Conservation (phyloP, 2,888 invertebrate species). For the Dicyrtomina minuta region DNA sequence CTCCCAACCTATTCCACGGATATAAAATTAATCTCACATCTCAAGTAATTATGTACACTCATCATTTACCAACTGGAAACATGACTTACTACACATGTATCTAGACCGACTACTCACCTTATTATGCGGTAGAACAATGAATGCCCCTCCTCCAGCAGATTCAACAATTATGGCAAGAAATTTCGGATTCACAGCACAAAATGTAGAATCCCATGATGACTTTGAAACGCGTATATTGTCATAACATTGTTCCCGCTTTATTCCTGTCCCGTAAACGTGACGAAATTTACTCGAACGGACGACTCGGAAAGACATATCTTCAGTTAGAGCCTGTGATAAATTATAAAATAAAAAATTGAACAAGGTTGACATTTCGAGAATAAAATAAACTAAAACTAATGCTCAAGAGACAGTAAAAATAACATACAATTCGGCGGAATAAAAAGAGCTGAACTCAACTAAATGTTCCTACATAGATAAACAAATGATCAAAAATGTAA, state of each 20-base stretch:
- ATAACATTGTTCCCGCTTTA: constrained; percentile 95
- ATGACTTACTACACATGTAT: background rate
- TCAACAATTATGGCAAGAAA: constrained; percentile 96
- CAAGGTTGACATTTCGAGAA: too few species aligned
- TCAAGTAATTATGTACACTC: too few species aligned
- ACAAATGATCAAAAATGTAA: too few species aligned
- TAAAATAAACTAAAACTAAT: too few species aligned
- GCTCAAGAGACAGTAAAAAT: too few species aligned
- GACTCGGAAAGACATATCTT: constrained; percentile 89
- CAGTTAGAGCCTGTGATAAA: constrained; percentile 24
- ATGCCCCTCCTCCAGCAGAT: constrained; percentile 93
- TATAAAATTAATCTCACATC: too few species aligned
- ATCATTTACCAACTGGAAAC: too few species aligned
- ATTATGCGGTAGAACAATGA: constrained; percentile 89
- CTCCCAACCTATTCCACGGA: constrained; percentile 77
- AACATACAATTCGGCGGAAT: too few species aligned
- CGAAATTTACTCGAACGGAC: constrained; percentile 97
- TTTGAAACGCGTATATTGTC: constrained; percentile 96
- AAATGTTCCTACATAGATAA: too few species aligned
- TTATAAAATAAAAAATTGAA: too few species aligned
- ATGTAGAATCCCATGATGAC: constrained; percentile 93
- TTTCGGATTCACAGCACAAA: constrained; percentile 97
- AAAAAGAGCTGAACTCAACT: too few species aligned
- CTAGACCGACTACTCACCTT: constrained; percentile 66
- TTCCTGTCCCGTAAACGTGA: constrained; percentile 88